Evolutionary conservation across 2,888 invertebrate genomes (phyloP), one percentile per base, ranked within the genome.

Genomic region (Hemithea aestivaria): DNA sequence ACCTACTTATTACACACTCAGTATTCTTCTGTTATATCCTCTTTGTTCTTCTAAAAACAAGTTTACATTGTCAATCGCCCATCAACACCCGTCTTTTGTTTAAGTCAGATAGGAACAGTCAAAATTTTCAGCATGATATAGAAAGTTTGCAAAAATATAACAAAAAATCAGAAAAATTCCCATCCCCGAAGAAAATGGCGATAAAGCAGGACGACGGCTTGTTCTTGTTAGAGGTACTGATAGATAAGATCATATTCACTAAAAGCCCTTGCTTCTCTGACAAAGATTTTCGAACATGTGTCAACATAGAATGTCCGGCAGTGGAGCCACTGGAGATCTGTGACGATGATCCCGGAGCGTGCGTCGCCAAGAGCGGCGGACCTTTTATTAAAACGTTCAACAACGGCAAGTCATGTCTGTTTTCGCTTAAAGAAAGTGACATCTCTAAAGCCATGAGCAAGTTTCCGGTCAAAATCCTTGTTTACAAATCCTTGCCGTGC

Each of bases 381-480:
- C 76, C 79, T 0, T 82, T 78, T 37, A 63, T 76, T 0, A 88
- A 87, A 56, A 68, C 79, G 1, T 89, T 91, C 38, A 90, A 90
- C 58, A 91, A 83, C 50, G 92, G 92, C 12, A 92, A 91, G 66
- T 92, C 92, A 0, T 91, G 91, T 52, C 72, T 92, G n/a, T 92
- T 92, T 58, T 91, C 91, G 0, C 66, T 92, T 2, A 88, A 89
- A 12, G 81, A 89, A 26, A 52, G 64, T 5, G 89, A 90, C 20
- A 88, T 91, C 0, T 58, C 60, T n/a, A 69, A 78, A 26, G 89
- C 89, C 0, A 70, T 89, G 58, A 70, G 70, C 36, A 81, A 81
- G 27, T 91, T 91, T 54, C 90, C 90, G 1, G 64, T 92, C 1
- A 79, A 76, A 33, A 77, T 91, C 33, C 74, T 83, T 0, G 88